These are phyloP conservation scores for Ectemnius cavifrons DNA, from an alignment of 2,888 invertebrate species.

Conservation along the genomic window DNA sequence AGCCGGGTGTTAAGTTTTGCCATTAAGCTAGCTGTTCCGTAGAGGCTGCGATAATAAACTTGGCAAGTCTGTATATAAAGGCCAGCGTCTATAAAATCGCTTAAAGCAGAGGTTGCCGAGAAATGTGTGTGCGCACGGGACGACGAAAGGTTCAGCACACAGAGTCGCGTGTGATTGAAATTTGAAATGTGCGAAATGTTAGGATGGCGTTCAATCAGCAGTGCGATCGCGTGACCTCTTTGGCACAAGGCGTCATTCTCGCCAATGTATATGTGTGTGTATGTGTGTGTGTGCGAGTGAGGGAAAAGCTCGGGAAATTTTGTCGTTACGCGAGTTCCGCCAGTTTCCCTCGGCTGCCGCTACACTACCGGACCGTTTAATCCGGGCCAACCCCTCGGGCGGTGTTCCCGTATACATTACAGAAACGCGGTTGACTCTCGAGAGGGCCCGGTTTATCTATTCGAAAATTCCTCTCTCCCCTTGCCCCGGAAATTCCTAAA, in stretches of 20 bases:
- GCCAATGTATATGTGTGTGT: not conserved
- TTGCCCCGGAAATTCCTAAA: conserved; percentile 4
- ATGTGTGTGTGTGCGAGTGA: not conserved
- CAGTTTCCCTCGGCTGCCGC: not conserved
- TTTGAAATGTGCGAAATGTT: not conserved
- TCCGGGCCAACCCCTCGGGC: conserved; percentile 3
- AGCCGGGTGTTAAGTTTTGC: conserved; percentile 23
- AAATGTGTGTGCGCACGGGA: not conserved
- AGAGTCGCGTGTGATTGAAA: no score
- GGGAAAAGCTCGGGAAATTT: conserved; percentile 5
- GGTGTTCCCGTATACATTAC: conserved; percentile 8
- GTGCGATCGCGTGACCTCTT: not conserved
- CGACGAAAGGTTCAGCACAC: not conserved
- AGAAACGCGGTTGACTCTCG: conserved; percentile 1
- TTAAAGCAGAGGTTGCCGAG: conserved; percentile 14
- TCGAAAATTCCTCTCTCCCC: conserved; percentile 10
- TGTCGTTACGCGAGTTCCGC: conserved; percentile 3
- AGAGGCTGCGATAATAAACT: conserved; percentile 38
- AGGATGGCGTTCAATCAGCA: not conserved
- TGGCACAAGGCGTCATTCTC: not conserved
- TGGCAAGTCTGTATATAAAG: conserved; percentile 13
- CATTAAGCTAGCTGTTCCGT: conserved; percentile 20
- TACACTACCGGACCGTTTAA: not conserved
- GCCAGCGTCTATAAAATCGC: conserved; percentile 1
- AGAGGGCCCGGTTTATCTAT: conserved; percentile 1